Percentiles rank a stretch among this genome's conserved stretches.
Evolutionary conservation across 2,113 vertebrate species (phyloP).

Genomic region (Platycercus adscitus): DNA sequence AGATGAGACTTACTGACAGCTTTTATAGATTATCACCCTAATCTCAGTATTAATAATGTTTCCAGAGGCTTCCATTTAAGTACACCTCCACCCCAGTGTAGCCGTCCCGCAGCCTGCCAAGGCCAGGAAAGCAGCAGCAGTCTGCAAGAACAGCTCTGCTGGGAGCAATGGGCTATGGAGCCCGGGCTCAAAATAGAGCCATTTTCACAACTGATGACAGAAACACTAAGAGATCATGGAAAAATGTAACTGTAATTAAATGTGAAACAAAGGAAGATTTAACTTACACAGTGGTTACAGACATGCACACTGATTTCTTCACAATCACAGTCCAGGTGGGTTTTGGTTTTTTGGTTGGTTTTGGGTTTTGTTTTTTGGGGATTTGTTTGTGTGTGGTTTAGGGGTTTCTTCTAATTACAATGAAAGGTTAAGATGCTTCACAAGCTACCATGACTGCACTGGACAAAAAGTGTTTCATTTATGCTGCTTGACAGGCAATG

Average conservation of each 20-base stretch:
- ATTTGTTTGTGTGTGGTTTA: neutral
- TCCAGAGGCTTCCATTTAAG: neutral
- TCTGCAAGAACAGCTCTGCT: neutral
- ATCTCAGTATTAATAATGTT: neutral
- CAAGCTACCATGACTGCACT: neutral
- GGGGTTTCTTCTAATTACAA: neutral
- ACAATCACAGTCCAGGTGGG: neutral
- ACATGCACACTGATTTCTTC: neutral
- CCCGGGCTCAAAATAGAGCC: neutral
- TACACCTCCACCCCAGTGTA: fast-evolving
- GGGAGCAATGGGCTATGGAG: neutral
- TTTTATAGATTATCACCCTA: neutral
- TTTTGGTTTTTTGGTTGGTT: neutral
- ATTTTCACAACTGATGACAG: neutral
- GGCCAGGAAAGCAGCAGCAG: neutral
- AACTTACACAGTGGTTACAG: neutral
- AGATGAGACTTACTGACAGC: neutral
- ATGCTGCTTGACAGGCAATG: neutral
- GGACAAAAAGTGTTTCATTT: neutral
- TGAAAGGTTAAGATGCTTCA: neutral
- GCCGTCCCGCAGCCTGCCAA: neutral
- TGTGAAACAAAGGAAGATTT: neutral
- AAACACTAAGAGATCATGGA: neutral
- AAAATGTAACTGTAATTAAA: neutral
- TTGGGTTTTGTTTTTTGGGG: neutral